Evolutionary conservation across 1,140 invertebrate genomes (phyloP).

Genomic region (Tachypleus tridentatus): DNA sequence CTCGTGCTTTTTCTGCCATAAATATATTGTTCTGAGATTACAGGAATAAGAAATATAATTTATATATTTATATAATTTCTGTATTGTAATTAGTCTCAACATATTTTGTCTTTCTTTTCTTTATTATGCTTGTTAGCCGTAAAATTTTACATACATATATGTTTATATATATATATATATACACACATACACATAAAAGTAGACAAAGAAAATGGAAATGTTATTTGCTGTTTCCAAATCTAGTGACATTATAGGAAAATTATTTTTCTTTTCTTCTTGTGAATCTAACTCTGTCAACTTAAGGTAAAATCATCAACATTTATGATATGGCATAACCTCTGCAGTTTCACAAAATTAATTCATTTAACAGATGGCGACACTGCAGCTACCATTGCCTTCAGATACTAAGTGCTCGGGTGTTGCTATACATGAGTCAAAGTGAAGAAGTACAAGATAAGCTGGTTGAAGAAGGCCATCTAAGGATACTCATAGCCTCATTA

Average conservation of each 20-base stretch:
- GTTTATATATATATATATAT: no score
- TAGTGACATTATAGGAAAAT: neutral
- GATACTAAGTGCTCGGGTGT: slow-evolving; percentile 46
- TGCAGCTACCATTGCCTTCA: slow-evolving; percentile 55
- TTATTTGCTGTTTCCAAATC: neutral
- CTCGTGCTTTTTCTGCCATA: no score
- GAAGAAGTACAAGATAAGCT: slow-evolving; percentile 39
- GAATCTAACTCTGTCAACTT: no score
- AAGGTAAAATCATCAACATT: slow-evolving; percentile 4
- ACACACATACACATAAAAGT: no score
- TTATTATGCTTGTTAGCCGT: no score
- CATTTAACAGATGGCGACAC: slow-evolving; percentile 40
- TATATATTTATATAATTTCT: no score
- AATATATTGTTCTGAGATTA: no score
- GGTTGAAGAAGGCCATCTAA: slow-evolving; percentile 43
- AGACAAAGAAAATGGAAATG: no score
- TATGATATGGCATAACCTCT: neutral
- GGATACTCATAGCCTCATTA: slow-evolving; percentile 44
- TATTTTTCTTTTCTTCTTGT: neutral
- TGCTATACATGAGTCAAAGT: slow-evolving; percentile 47
- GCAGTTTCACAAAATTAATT: slow-evolving; percentile 4
- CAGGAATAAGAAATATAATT: no score
- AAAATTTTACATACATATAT: no score
- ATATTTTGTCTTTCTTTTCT: no score
- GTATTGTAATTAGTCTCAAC: no score